A percentile compares a stretch with the other conserved stretches of the same genome.
phyloP scores from a whole-genome alignment of 2,797 vertebrate genomes.

The Moxostoma hubbsi region DNA sequence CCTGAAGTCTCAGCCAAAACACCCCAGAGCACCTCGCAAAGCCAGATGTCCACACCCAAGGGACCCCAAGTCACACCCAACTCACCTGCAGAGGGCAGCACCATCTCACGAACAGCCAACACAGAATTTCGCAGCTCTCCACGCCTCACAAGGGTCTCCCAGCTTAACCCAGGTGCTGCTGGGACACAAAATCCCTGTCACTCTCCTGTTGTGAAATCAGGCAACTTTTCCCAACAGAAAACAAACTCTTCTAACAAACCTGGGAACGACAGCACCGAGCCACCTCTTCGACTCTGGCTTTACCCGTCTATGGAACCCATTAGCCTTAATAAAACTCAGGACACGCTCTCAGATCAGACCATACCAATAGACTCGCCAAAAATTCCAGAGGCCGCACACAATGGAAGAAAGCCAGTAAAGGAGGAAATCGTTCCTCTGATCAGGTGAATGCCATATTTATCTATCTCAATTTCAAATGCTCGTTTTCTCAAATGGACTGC shows the following conservation, averaged over 20 bases:
- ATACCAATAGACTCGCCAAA: not conserved
- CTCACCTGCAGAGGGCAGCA: not conserved
- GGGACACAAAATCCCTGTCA: not conserved
- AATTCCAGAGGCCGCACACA: not conserved
- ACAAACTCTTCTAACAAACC: not conserved
- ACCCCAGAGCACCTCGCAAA: slow-evolving; percentile 3
- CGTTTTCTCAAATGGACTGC: not conserved
- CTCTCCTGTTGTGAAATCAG: slow-evolving; percentile 35
- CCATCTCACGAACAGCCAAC: not conserved
- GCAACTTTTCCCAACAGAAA: slow-evolving; percentile 32
- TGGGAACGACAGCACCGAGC: not conserved
- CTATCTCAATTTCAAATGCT: no score
- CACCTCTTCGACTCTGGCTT: slow-evolving; percentile 35
- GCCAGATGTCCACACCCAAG: not conserved
- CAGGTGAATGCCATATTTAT: slow-evolving; percentile 25
- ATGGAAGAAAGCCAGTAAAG: slow-evolving; percentile 1
- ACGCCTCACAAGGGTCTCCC: slow-evolving; percentile 18
- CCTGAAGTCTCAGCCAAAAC: not conserved
- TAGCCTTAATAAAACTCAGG: slow-evolving; percentile 46
- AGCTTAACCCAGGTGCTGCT: not conserved
- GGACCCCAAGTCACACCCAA: slow-evolving; percentile 9
- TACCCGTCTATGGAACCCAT: slow-evolving; percentile 50
- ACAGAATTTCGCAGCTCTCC: slow-evolving; percentile 38
- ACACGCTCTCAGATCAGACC: not conserved
- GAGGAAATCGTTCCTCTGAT: slow-evolving; percentile 25